Base-by-base conservation (phyloP, 2,113 vertebrate species). In the Chloropsis hardwickii region DNA sequence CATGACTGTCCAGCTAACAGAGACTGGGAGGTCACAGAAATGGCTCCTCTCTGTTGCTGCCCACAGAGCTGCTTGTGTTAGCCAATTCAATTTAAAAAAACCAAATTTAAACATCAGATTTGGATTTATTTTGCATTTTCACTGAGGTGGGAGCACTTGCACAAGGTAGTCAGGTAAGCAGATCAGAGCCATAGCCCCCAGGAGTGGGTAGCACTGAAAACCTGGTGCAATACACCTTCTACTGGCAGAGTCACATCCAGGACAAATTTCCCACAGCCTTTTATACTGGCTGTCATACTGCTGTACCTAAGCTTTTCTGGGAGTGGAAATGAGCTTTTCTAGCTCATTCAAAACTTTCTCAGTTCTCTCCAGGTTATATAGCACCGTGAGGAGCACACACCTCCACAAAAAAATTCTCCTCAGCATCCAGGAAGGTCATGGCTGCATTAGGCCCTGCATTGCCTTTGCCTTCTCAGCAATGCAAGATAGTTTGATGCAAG, bases 301-400 rank as follows among this genome's bases (percentile, higher is more conserved):
- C 60, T 45, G 22, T 27, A 54, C 25, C 42, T 25, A 67, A 51
- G 33, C 10, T 76, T 57, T 82, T 80, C 61, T 71, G 47, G 14
- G 66, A 67, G 9, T 35, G 69, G 19, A 64, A 80, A 53, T 18
- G 45, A 61, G 28, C 18, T 69, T 69, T 86, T 53, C 17, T 45
- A 70, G 14, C 42, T 89, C 25, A 20, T 70, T 65, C 50, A 65
- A 89, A 83, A 72, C 22, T 50, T 86, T 28, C 44, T 54, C 16
- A 35, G 42, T 18, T 47, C 33, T 79, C 44, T n/a, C 42, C 29
- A 51, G 29, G 24, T 72, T 64, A 35, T 2, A 2, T 5, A 5
- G 2, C 8, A 39, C 16, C 2, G 0, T 18, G 20, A 39, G 84
- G 31, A 21, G 21, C n/a, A 76, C 37, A 72, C 8, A 16, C 0